Percentiles rank a stretch among this genome's conserved stretches.
Evolutionary conservation across 2,113 vertebrate species (phyloP).

Genomic region (Muntiacus reevesi): DNA sequence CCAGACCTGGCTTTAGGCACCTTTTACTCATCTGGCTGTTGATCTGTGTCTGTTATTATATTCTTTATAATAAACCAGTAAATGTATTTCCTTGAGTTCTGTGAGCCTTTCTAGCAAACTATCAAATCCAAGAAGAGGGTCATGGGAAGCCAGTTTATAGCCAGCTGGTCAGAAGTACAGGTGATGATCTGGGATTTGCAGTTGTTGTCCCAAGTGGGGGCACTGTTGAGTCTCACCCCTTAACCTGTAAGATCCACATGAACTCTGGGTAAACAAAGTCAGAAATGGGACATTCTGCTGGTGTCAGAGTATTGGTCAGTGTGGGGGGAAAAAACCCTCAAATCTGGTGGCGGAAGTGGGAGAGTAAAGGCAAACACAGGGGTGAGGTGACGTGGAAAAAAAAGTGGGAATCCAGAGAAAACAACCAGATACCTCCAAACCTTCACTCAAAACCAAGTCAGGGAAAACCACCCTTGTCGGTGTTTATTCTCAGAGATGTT

Average conservation of each 20-base stretch:
- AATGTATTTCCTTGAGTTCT: background rate
- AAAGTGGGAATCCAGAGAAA: background rate
- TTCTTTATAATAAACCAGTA: background rate
- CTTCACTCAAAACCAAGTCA: background rate
- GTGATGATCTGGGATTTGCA: background rate
- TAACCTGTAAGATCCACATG: background rate
- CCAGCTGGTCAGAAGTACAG: background rate
- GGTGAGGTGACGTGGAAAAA: too few relatives aligned
- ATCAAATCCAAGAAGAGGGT: background rate
- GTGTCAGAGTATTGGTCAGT: background rate
- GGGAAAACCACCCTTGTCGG: background rate
- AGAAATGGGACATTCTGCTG: background rate
- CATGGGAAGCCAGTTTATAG: background rate
- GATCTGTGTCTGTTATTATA: background rate
- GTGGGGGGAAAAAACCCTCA: rapidly evolving
- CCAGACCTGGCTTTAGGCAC: background rate
- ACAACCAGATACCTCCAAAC: background rate
- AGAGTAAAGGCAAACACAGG: background rate
- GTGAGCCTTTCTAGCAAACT: background rate
- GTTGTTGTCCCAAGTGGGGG: background rate
- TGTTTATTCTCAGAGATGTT: background rate
- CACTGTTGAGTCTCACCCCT: background rate
- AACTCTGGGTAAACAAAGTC: background rate
- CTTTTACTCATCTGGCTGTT: background rate
- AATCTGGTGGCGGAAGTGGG: background rate